Conservation (phyloP, 2,888 invertebrate genomes). For the Parelbella ahira region DNA sequence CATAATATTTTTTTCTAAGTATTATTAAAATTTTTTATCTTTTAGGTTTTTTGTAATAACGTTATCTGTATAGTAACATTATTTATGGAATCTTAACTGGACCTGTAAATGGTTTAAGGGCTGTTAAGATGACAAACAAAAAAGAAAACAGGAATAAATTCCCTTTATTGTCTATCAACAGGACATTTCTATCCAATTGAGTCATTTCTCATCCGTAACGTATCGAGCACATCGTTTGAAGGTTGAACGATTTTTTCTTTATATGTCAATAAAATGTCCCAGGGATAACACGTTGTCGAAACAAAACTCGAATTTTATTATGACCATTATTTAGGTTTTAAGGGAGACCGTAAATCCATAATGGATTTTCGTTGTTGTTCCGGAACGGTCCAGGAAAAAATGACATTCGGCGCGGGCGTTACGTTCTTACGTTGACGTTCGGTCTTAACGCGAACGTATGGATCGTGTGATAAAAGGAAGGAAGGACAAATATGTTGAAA, state of each 20-base stretch:
- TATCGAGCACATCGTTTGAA: conserved; percentile 18
- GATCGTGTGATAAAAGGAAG: too few species aligned
- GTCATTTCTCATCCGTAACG: conserved; percentile 17
- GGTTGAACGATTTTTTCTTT: conserved; percentile 21
- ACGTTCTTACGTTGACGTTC: conserved; percentile 4
- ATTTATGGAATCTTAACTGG: too few species aligned
- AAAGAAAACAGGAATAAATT: conserved; percentile 13
- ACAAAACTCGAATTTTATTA: conserved; percentile 35
- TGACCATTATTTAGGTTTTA: conserved; percentile 41
- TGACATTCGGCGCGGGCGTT: conserved; percentile 20
- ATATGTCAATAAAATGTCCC: conserved; percentile 25
- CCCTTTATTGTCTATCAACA: conserved; percentile 22
- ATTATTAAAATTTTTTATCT: too few species aligned
- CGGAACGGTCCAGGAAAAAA: too few species aligned
- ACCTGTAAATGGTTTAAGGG: too few species aligned
- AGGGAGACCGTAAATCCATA: conserved; percentile 49
- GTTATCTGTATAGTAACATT: too few species aligned
- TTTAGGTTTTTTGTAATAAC: too few species aligned
- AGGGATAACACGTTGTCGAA: conserved; percentile 22
- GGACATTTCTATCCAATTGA: conserved; percentile 17
- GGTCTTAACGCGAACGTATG: neutral
- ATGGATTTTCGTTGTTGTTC: conserved; percentile 47
- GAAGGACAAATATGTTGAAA: too few species aligned
- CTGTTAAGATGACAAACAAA: neutral
- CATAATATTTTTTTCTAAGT: too few species aligned